Evolutionary conservation across 2,113 vertebrate genomes (phyloP), one percentile per base, ranked within the genome.

Genomic region (Phalacrocorax aristotelis): DNA sequence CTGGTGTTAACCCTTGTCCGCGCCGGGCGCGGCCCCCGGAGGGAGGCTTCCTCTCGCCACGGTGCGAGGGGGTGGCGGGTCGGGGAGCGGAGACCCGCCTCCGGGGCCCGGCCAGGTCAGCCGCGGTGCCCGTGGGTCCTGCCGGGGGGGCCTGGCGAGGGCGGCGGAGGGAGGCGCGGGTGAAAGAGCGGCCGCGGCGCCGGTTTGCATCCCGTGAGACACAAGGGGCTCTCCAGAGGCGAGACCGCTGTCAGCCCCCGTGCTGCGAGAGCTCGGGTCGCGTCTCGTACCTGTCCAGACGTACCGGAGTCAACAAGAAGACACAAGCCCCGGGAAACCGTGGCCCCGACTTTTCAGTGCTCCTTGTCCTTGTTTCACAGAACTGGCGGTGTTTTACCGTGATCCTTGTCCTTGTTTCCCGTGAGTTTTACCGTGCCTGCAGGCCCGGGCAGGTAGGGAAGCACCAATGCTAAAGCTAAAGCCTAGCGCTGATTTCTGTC

Each of bases 261-360:
- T 6, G 42, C 32, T 21, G 46, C 46, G 30, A 30, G 16, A 48
- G 54, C 32, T 9, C 3, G 6, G 18, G 4, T 18, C 49, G 2
- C 27, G 3, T 25, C 52, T 25, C 44, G 1, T 6, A 7, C 27
- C 44, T 18, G n/a, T 11, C 7, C 36, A 2, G 18, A 6, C 51
- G 1, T 3, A 9, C 13, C 13, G 25, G 3, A 14, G 25, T 2
- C 44, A 38, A 4, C 27, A 38, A 6, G 0, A 8, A 3, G 46
- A 20, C 60, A 2, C 66, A 1, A 17, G 55, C 7, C 42, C 21
- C 49, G 2, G 38, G 26, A 62, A 29, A 1, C 8, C 29, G 2
- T 8, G 12, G 14, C 20, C 36, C 44, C 15, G 32, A 15, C 4
- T 23, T 66, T 7, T 19, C 57, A 13, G 72, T 5, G 9, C n/a